Evolutionary conservation across 92 coral and sea anemone genomes (phyloP).

Genomic region (Montipora capitata): DNA sequence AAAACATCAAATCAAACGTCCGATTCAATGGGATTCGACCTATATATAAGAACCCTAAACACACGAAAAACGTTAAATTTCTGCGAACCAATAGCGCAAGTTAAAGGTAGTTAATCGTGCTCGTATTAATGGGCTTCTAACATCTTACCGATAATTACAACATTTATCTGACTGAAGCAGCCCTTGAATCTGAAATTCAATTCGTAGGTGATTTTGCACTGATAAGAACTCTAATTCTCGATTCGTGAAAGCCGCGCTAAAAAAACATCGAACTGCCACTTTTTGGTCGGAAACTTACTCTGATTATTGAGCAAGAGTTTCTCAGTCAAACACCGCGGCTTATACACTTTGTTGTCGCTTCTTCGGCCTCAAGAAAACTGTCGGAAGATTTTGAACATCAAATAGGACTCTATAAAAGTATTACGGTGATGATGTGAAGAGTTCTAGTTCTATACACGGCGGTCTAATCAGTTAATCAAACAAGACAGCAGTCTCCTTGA

Average conservation of each 20-base stretch:
- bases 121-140: constrained; percentile 33
- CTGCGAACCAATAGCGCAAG: constrained; percentile 13
- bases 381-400: neutral
- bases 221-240: constrained; percentile 2
- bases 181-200: constrained; percentile 53
- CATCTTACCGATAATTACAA: constrained; percentile 35
- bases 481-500: neutral
- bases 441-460: neutral
- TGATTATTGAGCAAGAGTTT: neutral
- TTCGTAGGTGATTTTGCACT: constrained; percentile 15
- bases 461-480: neutral
- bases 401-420: no score
- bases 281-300: neutral
- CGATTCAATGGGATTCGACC: constrained; percentile 3
- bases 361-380: neutral
- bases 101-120: neutral
- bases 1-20: constrained; percentile 28
- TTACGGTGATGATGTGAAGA: neutral
- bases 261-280: neutral
- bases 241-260: neutral
- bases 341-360: neutral
- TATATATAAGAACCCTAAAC: constrained; percentile 14
- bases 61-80: neutral
- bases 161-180: constrained; percentile 36
- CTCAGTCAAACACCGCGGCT: neutral